phyloP scores from a whole-genome alignment of 1,140 invertebrate genomes.

The Anthonomus grandis region DNA sequence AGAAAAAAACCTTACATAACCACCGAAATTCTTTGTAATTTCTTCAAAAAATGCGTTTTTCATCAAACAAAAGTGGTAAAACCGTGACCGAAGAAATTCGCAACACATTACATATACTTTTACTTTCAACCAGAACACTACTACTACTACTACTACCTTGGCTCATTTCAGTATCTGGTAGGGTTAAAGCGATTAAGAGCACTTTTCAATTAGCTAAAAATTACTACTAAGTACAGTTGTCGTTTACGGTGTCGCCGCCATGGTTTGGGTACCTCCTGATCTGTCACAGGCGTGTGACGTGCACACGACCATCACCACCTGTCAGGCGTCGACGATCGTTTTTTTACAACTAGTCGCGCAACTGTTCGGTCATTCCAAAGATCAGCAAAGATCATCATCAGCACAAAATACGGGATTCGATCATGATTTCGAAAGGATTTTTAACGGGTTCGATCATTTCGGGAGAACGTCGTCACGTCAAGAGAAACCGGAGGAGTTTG shows the following conservation, averaged over 20 bases:
- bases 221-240: conserved; percentile 5
- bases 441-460: too few species aligned
- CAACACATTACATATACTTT: conserved; percentile 25
- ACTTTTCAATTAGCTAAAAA: background rate
- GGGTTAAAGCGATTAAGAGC: conserved; percentile 5
- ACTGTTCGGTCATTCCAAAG: conserved; percentile 55
- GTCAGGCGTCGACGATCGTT: conserved; percentile 55
- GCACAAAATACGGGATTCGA: conserved; percentile 8
- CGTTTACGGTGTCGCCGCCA: conserved; percentile 26
- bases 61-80: conserved; percentile 11
- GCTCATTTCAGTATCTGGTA: conserved; percentile 3
- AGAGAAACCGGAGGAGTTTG: conserved; percentile 44
- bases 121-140: conserved; percentile 17
- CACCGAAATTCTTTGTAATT: too few species aligned
- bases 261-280: conserved; percentile 59
- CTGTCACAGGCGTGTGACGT: conserved; percentile 53
- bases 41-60: too few species aligned
- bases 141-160: conserved; percentile 6
- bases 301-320: conserved; percentile 54
- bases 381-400: conserved; percentile 39
- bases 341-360: conserved; percentile 56
- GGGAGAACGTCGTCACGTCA: too few species aligned
- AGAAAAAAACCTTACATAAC: too few species aligned
- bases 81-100: conserved; percentile 28
- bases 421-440: conserved; percentile 13